Evolutionary conservation across 2,113 vertebrate species (phyloP).

Genomic region (Hipposideros armiger): DNA sequence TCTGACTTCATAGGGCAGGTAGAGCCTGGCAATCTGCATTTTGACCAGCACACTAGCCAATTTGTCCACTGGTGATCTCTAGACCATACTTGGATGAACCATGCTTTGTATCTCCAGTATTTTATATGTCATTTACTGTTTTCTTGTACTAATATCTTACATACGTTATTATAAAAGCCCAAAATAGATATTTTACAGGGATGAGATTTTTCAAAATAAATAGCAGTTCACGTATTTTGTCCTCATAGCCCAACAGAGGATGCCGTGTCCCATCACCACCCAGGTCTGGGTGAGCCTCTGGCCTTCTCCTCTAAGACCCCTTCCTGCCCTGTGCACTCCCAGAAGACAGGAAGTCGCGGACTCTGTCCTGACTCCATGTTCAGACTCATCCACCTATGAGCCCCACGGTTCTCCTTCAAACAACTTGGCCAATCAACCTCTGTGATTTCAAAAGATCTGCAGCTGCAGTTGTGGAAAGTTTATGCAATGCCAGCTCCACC

Average conservation of each 20-base stretch:
- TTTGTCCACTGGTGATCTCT: not conserved
- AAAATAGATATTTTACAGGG: not conserved
- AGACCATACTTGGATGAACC: not conserved
- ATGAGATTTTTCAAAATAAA: not conserved
- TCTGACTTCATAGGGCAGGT: not conserved
- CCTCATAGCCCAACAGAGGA: not conserved
- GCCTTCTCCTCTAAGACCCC: not conserved
- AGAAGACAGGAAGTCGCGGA: not conserved
- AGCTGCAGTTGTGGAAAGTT: slow-evolving; percentile 43
- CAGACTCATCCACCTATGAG: slow-evolving; percentile 63
- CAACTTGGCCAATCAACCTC: not conserved
- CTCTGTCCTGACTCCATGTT: not conserved
- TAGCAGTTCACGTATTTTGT: not conserved
- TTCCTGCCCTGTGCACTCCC: accelerated
- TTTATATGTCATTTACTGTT: not conserved
- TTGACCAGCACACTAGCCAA: accelerated
- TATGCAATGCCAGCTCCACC: not conserved
- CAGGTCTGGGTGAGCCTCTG: not conserved
- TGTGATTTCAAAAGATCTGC: slow-evolving; percentile 48
- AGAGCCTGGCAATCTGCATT: not conserved
- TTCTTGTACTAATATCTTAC: not conserved
- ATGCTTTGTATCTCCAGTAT: not conserved
- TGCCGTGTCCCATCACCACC: not conserved
- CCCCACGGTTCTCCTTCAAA: not conserved
- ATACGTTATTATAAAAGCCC: not conserved